phyloP scores from a whole-genome alignment of 2,888 invertebrate genomes.

The Drosophila diplacantha region DNA sequence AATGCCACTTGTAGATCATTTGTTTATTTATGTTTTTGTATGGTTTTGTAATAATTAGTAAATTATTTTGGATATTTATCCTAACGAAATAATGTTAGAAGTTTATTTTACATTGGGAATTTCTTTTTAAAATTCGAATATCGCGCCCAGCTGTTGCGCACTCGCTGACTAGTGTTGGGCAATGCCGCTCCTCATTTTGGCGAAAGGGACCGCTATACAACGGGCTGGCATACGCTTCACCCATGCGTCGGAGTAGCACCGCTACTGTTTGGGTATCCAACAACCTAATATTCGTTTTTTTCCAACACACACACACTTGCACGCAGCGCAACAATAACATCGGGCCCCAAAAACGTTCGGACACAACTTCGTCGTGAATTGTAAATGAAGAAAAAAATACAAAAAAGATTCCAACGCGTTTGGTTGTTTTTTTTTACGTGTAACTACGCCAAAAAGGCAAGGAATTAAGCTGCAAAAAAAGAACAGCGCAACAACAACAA shows the following conservation, averaged over 20 bases:
- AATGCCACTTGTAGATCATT: background rate
- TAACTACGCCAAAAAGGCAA: constrained; percentile 57
- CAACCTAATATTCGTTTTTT: constrained; percentile 39
- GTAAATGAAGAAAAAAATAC: constrained; percentile 47
- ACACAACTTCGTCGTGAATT: constrained; percentile 67
- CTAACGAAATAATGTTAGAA: background rate
- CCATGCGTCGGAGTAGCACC: constrained; percentile 39
- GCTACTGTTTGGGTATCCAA: constrained; percentile 20
- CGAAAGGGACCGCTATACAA: background rate
- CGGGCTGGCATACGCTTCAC: background rate
- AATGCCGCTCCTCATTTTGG: background rate
- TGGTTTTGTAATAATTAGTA: background rate
- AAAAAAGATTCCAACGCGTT: constrained; percentile 54
- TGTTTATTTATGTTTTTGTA: background rate
- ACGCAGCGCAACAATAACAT: constrained; percentile 65
- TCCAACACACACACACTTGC: constrained; percentile 44
- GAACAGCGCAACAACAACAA: constrained; percentile 38
- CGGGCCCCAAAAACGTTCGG: constrained; percentile 62
- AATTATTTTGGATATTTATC: background rate
- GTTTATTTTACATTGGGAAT: background rate
- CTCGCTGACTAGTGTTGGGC: constrained; percentile 35
- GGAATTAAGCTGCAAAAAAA: constrained; percentile 61
- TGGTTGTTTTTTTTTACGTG: constrained; percentile 46
- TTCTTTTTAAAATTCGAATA: constrained; percentile 29
- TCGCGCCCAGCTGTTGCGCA: constrained; percentile 37